Base-by-base conservation (phyloP, 2,888 invertebrate species). In the Andrena dorsata region DNA sequence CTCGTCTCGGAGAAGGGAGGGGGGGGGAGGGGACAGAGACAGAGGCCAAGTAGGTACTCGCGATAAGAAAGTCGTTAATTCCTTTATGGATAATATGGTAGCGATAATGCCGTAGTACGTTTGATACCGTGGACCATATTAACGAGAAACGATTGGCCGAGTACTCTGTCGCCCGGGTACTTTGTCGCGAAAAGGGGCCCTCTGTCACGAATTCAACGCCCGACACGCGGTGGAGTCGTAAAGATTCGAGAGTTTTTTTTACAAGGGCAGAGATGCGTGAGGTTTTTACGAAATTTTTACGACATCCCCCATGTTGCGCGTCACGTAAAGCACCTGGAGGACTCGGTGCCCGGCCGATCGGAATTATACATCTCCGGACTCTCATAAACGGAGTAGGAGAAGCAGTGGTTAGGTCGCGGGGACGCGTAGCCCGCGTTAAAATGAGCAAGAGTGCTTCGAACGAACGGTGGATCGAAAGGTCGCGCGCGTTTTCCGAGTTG, bases 41-140 rank as follows among this genome's bases (percentile, higher is more conserved):
- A 23, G 61, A n/a, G 53, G 23, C 28, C 60, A 41, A 20, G 20
- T 41, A 41, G 41, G 41, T 51, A 69, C 60, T 56, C 77, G 83
- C 87, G 89, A 88, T 89, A 89, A 89, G 84, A 76, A 76, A 72
- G 80, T 89, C 86, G 81, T 89, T 87, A 86, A 84, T 83, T 82
- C 84, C 78, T 85, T 83, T 86, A 83, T 76, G 83, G 84, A 80
- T 84, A 85, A 83, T 56, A 56, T 85, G 80, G 77, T 26, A 72
- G 58, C 77, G 82, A 83, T 77, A 61, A 66, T 68, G 61, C 56
- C 20, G 51, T 32, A 60, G 65, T 77, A 69, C 63, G 41, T 53
- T 68, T 20, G 47, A 28, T 68, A 66, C 23, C 26, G 78, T 23
- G 80, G 53, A 73, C 80, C 69, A 53, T 81, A 69, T 65, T 20